Evolutionary conservation across 2,888 invertebrate species (phyloP).

Genomic region (Dicyrtomina minuta): DNA sequence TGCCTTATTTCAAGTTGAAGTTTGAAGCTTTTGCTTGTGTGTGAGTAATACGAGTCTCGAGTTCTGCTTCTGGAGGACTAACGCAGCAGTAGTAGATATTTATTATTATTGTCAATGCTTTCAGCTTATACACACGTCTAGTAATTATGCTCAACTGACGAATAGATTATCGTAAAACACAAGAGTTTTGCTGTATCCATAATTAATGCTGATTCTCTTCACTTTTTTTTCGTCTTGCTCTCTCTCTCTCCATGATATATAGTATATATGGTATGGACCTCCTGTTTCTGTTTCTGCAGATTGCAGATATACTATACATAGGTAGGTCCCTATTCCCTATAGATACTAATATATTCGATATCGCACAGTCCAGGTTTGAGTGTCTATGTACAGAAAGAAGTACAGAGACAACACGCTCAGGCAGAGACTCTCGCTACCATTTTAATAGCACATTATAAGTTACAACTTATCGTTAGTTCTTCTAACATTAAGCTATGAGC

Average conservation of each 20-base stretch:
- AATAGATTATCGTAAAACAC: conserved; percentile 7
- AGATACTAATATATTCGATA: too few species aligned
- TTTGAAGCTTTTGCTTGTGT: too few species aligned
- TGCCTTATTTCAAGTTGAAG: too few species aligned
- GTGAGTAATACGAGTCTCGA: too few species aligned
- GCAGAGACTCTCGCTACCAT: neutral
- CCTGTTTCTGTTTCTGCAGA: too few species aligned
- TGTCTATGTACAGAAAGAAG: neutral
- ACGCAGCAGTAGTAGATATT: neutral
- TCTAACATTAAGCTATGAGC: too few species aligned
- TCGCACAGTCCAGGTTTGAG: too few species aligned
- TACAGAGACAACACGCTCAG: neutral
- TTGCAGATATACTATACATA: too few species aligned
- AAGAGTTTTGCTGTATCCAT: conserved; percentile 7
- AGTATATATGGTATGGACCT: neutral
- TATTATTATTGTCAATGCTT: conserved; percentile 2
- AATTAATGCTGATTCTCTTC: conserved; percentile 1
- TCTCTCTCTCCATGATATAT: neutral
- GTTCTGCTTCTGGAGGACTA: neutral
- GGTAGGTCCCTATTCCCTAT: too few species aligned
- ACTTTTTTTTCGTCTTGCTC: neutral
- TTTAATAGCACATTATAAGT: neutral
- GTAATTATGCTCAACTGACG: neutral
- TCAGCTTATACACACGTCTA: neutral
- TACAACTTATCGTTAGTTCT: too few species aligned